Percentiles rank a stretch among this genome's conserved stretches.
Conservation (phyloP, 53 echinoderm and acorn worm genomes). For the Pentamera pediparva region DNA sequence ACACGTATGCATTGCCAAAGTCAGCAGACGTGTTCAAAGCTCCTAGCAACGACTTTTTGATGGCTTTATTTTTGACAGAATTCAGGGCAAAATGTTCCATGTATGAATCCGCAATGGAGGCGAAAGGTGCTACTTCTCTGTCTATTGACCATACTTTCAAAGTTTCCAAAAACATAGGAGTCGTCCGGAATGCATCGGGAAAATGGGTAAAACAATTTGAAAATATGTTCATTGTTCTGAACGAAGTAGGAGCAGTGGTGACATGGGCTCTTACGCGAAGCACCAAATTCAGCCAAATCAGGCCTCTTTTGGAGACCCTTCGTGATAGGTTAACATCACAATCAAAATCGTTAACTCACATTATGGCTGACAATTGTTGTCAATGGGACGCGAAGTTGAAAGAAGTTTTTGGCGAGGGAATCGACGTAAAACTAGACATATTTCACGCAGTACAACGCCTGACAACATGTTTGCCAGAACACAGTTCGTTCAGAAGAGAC, state of each 20-base stretch:
- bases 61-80: too few relatives aligned
- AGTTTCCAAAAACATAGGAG: not conserved
- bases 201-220: not conserved
- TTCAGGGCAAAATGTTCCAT: not conserved
- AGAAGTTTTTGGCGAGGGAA: not conserved
- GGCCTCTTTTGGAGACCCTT: not conserved
- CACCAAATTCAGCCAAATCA: not conserved
- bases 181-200: not conserved
- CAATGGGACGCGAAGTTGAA: not conserved
- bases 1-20: too few relatives aligned
- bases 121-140: not conserved
- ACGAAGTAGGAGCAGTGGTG: not conserved
- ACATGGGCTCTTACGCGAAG: not conserved
- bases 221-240: not conserved
- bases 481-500: not conserved
- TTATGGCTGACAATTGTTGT: not conserved
- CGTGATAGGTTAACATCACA: not conserved
- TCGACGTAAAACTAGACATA: not conserved
- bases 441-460: not conserved
- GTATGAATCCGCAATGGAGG: not conserved
- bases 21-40: too few relatives aligned
- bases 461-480: not conserved
- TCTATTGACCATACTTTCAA: not conserved
- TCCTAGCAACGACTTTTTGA: too few relatives aligned
- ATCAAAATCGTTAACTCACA: not conserved